phyloP scores from a whole-genome alignment of 53 echinoderm and acorn worm species.

The Apostichopus leukothele region DNA sequence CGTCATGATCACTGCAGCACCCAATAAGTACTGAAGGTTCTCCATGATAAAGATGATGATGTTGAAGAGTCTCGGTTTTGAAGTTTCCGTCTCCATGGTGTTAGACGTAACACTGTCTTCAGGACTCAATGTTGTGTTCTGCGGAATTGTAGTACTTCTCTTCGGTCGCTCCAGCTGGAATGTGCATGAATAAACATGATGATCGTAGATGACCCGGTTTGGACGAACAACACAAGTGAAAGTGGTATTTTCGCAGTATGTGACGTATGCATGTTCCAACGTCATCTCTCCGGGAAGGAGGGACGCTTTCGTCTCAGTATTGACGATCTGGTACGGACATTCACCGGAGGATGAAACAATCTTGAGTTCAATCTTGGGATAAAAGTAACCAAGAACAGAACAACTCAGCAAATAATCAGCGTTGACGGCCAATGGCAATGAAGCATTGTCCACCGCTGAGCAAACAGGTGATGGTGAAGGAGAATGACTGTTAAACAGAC shows the following conservation, averaged over 20 bases:
- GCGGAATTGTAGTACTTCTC: too few relatives aligned
- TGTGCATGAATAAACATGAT: not conserved
- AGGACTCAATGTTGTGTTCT: too few relatives aligned
- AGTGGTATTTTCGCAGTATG: not conserved
- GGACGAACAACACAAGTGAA: not conserved
- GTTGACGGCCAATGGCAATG: not conserved
- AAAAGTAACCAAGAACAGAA: not conserved
- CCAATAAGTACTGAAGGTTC: too few relatives aligned
- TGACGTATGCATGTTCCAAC: not conserved
- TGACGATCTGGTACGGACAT: not conserved
- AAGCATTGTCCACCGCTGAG: not conserved
- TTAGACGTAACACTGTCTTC: too few relatives aligned
- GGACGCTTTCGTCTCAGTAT: not conserved
- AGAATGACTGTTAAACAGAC: not conserved
- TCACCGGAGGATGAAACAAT: not conserved
- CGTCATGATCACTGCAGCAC: too few relatives aligned
- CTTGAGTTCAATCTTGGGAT: not conserved
- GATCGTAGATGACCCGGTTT: not conserved
- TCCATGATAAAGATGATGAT: too few relatives aligned
- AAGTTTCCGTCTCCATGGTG: too few relatives aligned
- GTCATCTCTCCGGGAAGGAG: not conserved
- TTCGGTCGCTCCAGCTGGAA: not conserved
- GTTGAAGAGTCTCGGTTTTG: too few relatives aligned
- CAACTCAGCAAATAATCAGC: not conserved
- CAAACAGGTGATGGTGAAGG: not conserved